Percentiles rank a stretch among this genome's conserved stretches.
These are phyloP conservation scores for Aldrovandia affinis DNA, from an alignment of 2,797 vertebrate genomes.

Conservation along the genomic window DNA sequence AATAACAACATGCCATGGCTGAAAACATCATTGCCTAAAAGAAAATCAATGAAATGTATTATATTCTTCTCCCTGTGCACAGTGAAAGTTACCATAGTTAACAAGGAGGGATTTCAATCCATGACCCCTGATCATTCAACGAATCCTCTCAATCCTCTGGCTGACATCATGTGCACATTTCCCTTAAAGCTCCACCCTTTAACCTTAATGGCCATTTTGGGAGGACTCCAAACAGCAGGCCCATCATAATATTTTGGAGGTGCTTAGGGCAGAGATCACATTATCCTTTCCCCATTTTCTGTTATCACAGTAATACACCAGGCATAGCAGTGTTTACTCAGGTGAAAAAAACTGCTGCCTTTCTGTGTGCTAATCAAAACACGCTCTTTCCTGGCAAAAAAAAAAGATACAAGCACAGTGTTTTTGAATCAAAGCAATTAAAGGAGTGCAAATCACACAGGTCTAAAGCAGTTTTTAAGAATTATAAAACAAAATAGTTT, in stretches of 20 bases:
- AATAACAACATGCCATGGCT: not conserved
- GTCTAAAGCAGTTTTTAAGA: not conserved
- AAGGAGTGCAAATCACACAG: slow-evolving; percentile 37
- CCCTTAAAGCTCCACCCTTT: slow-evolving; percentile 22
- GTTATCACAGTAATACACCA: slow-evolving; percentile 32
- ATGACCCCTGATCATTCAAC: slow-evolving; percentile 30
- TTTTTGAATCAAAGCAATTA: slow-evolving; percentile 43
- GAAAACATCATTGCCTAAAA: not conserved
- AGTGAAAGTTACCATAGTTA: slow-evolving; percentile 11
- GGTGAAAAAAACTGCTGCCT: slow-evolving; percentile 38
- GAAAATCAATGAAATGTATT: not conserved
- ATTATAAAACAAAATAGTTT: slow-evolving; percentile 4
- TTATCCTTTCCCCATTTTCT: slow-evolving; percentile 43
- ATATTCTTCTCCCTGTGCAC: not conserved
- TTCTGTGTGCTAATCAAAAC: slow-evolving; percentile 48
- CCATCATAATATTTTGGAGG: slow-evolving; percentile 46
- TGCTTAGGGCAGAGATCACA: slow-evolving; percentile 35
- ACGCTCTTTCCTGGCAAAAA: slow-evolving; percentile 44
- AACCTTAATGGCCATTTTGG: slow-evolving; percentile 31
- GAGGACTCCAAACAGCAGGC: slow-evolving; percentile 35
- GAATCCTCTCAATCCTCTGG: slow-evolving; percentile 21
- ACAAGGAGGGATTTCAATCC: not conserved
- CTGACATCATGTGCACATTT: slow-evolving; percentile 24
- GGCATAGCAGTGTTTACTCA: slow-evolving; percentile 44
- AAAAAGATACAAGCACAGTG: slow-evolving; percentile 31